Percentiles rank a stretch among this genome's conserved stretches.
These are phyloP conservation scores for Diadegma fenestrale DNA, from an alignment of 2,888 invertebrate genomes.

Conservation along the genomic window DNA sequence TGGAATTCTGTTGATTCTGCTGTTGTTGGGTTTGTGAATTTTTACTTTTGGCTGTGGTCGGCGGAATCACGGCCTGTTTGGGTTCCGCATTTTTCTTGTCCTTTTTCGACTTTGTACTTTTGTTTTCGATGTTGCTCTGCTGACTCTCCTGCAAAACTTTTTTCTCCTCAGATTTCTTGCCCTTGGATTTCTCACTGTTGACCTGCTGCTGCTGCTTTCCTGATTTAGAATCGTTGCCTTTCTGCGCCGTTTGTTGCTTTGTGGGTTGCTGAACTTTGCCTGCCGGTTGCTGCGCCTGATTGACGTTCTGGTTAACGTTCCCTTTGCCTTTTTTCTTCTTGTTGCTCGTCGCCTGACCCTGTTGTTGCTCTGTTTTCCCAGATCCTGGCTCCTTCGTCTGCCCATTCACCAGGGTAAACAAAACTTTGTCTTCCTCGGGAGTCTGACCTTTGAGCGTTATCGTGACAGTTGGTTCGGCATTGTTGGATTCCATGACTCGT, in stretches of 20 bases:
- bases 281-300: constrained; percentile 70
- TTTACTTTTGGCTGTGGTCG: constrained; percentile 70
- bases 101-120: constrained; percentile 80
- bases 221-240: constrained; percentile 72
- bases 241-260: constrained; percentile 65
- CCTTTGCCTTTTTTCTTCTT: constrained; percentile 82
- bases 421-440: constrained; percentile 90
- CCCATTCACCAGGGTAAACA: constrained; percentile 90
- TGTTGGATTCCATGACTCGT: constrained; percentile 89
- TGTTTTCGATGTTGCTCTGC: constrained; percentile 74
- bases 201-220: constrained; percentile 73
- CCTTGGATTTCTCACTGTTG: constrained; percentile 77
- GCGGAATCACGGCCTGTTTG: constrained; percentile 77
- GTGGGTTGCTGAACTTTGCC: constrained; percentile 71
- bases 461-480: constrained; percentile 90
- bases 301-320: constrained; percentile 67
- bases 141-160: constrained; percentile 66
- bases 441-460: constrained; percentile 91
- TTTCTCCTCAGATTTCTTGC: constrained; percentile 72
- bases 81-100: constrained; percentile 81
- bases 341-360: constrained; percentile 72
- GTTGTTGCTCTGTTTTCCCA: constrained; percentile 75
- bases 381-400: constrained; percentile 83
- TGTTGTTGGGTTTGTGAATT: constrained; percentile 63
- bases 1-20: constrained; percentile 52